phyloP scores from a whole-genome alignment of 2,888 invertebrate species.

The Stenoptilia bipunctidactyla region DNA sequence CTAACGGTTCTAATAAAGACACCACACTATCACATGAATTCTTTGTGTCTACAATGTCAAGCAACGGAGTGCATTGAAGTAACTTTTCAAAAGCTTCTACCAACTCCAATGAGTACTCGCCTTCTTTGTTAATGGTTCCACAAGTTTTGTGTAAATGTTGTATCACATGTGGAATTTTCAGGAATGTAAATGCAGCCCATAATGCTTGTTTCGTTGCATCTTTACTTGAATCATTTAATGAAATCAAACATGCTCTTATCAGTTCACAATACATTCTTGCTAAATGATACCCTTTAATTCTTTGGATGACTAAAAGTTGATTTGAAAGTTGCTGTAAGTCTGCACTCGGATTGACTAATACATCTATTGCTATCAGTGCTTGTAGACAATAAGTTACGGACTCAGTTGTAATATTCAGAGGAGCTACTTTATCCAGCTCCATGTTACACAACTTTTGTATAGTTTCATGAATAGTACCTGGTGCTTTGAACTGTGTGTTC shows the following conservation, averaged over 20 bases:
- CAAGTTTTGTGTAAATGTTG: constrained; percentile 75
- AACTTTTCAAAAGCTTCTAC: constrained; percentile 87
- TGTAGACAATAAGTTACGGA: constrained; percentile 82
- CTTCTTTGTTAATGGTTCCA: constrained; percentile 67
- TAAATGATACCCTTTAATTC: constrained; percentile 85
- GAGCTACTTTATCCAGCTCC: constrained; percentile 73
- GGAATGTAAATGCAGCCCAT: constrained; percentile 94
- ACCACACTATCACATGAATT: constrained; percentile 91
- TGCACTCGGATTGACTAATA: constrained; percentile 86
- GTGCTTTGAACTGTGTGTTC: constrained; percentile 68
- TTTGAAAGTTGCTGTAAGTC: constrained; percentile 85
- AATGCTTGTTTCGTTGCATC: constrained; percentile 85
- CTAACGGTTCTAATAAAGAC: constrained; percentile 84
- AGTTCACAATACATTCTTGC: constrained; percentile 89
- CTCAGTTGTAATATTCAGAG: constrained; percentile 68
- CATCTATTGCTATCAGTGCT: constrained; percentile 86
- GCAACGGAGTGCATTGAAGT: constrained; percentile 84
- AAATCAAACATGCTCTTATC: constrained; percentile 89
- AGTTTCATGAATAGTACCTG: constrained; percentile 70
- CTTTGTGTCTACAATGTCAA: constrained; percentile 91
- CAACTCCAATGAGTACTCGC: constrained; percentile 81
- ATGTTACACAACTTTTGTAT: constrained; percentile 73
- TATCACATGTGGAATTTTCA: constrained; percentile 89
- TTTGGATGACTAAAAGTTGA: constrained; percentile 86
- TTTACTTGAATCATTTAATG: constrained; percentile 88